Base-by-base conservation (phyloP, 1,140 invertebrate species). In the Panonychus citri region DNA sequence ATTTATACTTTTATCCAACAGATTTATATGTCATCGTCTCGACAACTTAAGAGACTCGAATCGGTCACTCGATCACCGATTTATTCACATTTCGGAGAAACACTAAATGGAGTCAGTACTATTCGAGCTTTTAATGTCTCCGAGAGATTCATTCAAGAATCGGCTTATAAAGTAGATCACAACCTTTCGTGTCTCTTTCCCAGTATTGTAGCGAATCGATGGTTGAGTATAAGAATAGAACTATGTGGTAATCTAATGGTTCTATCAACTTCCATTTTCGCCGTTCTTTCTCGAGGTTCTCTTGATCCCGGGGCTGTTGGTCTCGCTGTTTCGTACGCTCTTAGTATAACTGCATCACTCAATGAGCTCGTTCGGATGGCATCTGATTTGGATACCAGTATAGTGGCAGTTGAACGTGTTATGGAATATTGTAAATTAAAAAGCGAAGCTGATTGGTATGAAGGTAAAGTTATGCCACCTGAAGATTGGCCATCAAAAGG, bases 181-280 rank as follows among this genome's bases (percentile, higher is more conserved):
- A 88, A 88, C 73, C 83, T 87, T 72, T 73, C 81, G 27, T 85
- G 82, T 67, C 85, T 84, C 68, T 87, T 82, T 70, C 82, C 84
- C 1, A 82, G 46, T n/a, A 50, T 55, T 52, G 53, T 48, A 17
- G 19, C 48, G 0, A 55, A 25, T 58, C 71, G 73, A 51, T 76
- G 75, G 75, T 60, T 76, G 26, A 64, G 69, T 15, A 62, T 75
- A 34, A 57, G 72, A n/a, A 62, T 76, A 46, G 74, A 75, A 59
- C 64, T 72, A 19, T 65, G 77, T 27, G 75, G 75, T 19, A 74
- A 72, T 60, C 56, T 70, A 19, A 63, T 76, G 8, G 69, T 75
- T 3, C 65, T 75, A 54, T 71, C 69, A 64, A 68, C 73, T 12
- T 65, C 71, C 3, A 49, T 74, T 13, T 73, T 74, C 67, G 70